Conservation (phyloP, 2,113 vertebrate species). For the Osmerus mordax region DNA sequence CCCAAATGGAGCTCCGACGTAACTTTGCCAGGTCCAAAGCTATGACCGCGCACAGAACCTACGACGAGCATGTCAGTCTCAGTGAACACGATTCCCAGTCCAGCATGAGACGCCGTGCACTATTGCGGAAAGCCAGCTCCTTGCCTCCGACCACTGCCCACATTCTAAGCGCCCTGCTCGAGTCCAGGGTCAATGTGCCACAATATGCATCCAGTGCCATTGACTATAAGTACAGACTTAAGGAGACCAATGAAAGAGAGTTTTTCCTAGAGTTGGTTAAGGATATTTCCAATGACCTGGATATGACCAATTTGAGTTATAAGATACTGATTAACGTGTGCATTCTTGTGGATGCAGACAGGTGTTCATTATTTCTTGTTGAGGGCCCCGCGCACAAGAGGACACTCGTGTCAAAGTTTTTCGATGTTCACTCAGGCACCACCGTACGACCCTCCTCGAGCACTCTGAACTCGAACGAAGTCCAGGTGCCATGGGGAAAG, state of each 20-base stretch:
- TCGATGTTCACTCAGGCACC: conserved; percentile 76
- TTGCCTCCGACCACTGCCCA: conserved; percentile 75
- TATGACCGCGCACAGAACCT: conserved; percentile 69
- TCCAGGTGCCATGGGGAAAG: conserved; percentile 77
- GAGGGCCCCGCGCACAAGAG: conserved; percentile 75
- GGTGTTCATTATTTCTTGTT: conserved; percentile 76
- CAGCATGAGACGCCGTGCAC: conserved; percentile 72
- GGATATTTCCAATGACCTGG: conserved; percentile 76
- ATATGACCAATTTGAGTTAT: conserved; percentile 73
- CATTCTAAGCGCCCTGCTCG: conserved; percentile 76
- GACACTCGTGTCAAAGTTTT: conserved; percentile 76
- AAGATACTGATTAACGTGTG: conserved; percentile 78
- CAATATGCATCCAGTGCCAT: conserved; percentile 75
- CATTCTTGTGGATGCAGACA: conserved; percentile 75
- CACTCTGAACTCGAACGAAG: conserved; percentile 69
- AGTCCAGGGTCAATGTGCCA: conserved; percentile 74
- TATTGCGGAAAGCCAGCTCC: conserved; percentile 78
- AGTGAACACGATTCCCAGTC: conserved; percentile 69
- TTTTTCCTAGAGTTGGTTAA: conserved; percentile 78
- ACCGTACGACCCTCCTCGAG: conserved; percentile 71
- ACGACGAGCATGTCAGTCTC: conserved; percentile 71
- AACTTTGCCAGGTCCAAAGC: conserved; percentile 77
- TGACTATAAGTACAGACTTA: conserved; percentile 74
- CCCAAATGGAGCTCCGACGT: conserved; percentile 75
- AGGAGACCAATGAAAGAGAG: conserved; percentile 73